phyloP scores from a whole-genome alignment of 2,797 vertebrate genomes.

The Calcarius lapponicus region DNA sequence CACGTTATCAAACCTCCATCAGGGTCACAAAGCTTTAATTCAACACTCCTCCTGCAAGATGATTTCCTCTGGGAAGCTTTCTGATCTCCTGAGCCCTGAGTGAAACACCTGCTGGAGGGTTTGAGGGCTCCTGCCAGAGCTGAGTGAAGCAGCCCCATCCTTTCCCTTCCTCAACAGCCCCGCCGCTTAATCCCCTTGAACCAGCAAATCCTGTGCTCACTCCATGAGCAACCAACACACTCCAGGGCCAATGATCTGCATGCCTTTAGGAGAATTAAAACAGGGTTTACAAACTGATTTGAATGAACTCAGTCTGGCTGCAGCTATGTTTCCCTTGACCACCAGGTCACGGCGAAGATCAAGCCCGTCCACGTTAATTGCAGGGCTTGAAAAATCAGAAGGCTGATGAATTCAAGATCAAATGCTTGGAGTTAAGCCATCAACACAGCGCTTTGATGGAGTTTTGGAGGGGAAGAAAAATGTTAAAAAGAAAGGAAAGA shows the following conservation, averaged over 20 bases:
- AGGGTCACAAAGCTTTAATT: background rate
- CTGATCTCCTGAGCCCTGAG: background rate
- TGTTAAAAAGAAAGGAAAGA: background rate
- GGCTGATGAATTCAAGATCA: constrained; percentile 30
- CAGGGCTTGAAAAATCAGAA: background rate
- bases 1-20: fast-evolving
- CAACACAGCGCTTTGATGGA: constrained; percentile 29
- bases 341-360: background rate
- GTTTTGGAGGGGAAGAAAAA: background rate
- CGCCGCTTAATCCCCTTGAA: background rate
- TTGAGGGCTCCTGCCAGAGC: background rate
- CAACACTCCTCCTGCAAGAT: background rate
- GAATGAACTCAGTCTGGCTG: constrained; percentile 12
- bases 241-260: background rate
- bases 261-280: background rate
- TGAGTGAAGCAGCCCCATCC: background rate
- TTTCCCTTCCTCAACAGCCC: background rate
- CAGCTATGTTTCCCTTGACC: constrained; percentile 2
- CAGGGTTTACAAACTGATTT: background rate
- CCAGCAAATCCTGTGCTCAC: background rate
- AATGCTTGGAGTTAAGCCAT: constrained; percentile 23
- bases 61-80: background rate
- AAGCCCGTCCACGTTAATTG: background rate
- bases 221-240: background rate
- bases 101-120: background rate